Evolutionary conservation across 2,888 invertebrate genomes (phyloP).

Genomic region (Acanthopleura granulata): DNA sequence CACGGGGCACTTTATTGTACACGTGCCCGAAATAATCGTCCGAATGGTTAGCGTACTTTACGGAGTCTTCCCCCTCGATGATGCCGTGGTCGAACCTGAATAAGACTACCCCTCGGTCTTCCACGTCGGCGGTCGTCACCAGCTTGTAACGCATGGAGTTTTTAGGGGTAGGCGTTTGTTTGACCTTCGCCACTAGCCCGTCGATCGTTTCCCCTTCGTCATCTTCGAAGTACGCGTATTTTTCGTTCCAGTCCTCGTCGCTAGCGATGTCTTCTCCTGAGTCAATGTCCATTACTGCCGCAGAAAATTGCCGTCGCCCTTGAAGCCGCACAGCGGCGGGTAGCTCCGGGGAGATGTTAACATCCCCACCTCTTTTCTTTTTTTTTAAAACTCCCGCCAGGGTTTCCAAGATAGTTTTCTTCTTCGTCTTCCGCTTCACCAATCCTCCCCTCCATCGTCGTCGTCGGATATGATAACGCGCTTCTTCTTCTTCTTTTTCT

Average conservation of each 20-base stretch:
- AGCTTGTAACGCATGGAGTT: not conserved
- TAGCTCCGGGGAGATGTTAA: not conserved
- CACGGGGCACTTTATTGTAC: not conserved
- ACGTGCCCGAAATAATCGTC: not conserved
- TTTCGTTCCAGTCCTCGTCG: too few relatives aligned
- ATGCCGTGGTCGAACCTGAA: not conserved
- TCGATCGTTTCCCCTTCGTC: not conserved
- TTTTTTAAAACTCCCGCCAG: too few relatives aligned
- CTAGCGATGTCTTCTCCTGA: too few relatives aligned
- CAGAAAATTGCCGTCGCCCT: too few relatives aligned
- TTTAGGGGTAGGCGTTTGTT: not conserved
- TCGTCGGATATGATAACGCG: not conserved
- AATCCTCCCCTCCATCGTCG: not conserved
- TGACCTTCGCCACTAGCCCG: not conserved
- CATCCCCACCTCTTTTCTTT: not conserved
- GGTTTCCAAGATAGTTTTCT: too few relatives aligned
- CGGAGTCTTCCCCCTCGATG: not conserved
- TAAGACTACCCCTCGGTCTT: not conserved
- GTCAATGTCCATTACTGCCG: too few relatives aligned
- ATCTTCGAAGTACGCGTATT: too few relatives aligned
- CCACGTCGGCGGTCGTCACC: not conserved
- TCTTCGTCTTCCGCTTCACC: not conserved
- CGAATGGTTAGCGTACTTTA: not conserved
- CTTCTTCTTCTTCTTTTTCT: not conserved
- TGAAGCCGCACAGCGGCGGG: too few relatives aligned